phyloP scores from a whole-genome alignment of 2,888 invertebrate genomes.

The Sphaerophoria rueppellii region DNA sequence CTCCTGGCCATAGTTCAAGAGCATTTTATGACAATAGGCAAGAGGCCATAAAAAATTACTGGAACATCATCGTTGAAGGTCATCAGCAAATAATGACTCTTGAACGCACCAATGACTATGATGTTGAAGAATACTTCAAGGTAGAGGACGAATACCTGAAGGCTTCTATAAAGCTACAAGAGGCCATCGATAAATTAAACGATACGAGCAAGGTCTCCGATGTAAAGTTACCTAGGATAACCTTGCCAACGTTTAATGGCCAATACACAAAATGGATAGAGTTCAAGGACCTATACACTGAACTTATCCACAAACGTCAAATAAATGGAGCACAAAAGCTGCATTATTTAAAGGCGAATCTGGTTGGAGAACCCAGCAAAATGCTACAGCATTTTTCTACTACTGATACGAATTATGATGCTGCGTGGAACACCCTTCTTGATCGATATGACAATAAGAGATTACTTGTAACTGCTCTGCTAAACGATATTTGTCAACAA shows the following conservation, averaged over 20 bases:
- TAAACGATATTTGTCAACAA: neutral
- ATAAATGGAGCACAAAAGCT: too few species aligned
- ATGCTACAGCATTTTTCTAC: neutral
- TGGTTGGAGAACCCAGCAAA: neutral
- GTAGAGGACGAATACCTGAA: constrained; percentile 1
- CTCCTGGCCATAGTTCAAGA: too few species aligned
- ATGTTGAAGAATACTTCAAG: neutral
- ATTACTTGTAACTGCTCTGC: neutral
- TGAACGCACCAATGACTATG: neutral
- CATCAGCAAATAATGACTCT: neutral
- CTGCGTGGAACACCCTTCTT: constrained; percentile 26
- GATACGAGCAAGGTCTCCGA: neutral
- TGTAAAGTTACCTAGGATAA: constrained; percentile 2
- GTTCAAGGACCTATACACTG: too few species aligned
- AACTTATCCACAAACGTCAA: neutral
- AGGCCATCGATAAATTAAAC: neutral
- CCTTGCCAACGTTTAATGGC: too few species aligned
- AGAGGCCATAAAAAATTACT: too few species aligned
- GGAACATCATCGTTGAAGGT: too few species aligned
- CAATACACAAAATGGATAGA: too few species aligned
- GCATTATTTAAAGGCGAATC: too few species aligned
- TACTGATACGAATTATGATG: too few species aligned
- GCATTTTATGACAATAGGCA: too few species aligned
- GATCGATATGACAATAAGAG: constrained; percentile 11
- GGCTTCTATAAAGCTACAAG: neutral